These are phyloP conservation scores for Geococcyx californianus DNA, from an alignment of 2,113 vertebrate genomes.

Conservation along the genomic window DNA sequence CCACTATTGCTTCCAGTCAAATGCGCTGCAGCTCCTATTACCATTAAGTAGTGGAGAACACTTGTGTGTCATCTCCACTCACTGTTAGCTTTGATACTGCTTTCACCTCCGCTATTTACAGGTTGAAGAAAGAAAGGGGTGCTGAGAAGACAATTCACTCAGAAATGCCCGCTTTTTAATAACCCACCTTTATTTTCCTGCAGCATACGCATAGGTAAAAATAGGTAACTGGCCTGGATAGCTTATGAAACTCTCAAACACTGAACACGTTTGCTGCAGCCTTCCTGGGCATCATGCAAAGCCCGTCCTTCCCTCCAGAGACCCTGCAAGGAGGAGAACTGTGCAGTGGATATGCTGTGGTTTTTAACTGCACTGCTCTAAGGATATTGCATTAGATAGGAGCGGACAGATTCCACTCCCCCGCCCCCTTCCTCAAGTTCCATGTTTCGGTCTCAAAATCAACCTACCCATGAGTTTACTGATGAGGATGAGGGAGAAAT, in stretches of 20 bases:
- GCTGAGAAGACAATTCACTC: background rate
- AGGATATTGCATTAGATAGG: background rate
- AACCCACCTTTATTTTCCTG: background rate
- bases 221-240: fast-evolving
- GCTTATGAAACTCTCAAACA: background rate
- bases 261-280: background rate
- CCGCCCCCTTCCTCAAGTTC: fast-evolving
- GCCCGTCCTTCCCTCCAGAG: background rate
- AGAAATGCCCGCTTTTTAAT: background rate
- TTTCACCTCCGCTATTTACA: background rate
- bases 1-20: background rate
- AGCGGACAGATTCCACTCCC: background rate
- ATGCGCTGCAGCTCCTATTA: background rate
- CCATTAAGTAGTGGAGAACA: fast-evolving
- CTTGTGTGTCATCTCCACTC: background rate
- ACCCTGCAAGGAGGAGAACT: background rate
- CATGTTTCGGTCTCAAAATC: background rate
- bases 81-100: background rate
- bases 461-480: background rate
- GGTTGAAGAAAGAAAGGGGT: background rate
- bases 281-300: background rate
- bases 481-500: background rate
- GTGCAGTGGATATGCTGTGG: fast-evolving
- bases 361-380: background rate
- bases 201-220: background rate